These are phyloP conservation scores for Penaeus japonicus DNA, from an alignment of 1,140 invertebrate species.

Conservation along the genomic window DNA sequence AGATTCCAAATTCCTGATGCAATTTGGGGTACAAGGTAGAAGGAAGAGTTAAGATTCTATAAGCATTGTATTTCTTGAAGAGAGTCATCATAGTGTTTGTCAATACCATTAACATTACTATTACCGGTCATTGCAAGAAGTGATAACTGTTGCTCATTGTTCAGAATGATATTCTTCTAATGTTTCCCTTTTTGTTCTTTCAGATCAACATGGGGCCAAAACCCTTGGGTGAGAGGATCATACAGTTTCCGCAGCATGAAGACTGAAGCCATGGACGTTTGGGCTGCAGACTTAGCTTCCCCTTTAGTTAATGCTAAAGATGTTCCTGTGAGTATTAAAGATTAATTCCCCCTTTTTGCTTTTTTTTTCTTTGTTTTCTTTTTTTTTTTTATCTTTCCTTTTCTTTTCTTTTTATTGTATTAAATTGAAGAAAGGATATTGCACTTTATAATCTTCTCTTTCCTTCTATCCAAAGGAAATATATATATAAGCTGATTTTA, in stretches of 20 bases:
- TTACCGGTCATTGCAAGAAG: no score
- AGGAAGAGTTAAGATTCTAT: no score
- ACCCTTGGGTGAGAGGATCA: conserved; percentile 19
- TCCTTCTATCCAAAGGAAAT: no score
- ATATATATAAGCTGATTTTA: no score
- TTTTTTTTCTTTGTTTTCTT: neutral
- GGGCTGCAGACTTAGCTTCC: conserved; percentile 33
- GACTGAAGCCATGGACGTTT: conserved; percentile 3
- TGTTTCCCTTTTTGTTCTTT: neutral
- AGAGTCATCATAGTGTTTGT: no score
- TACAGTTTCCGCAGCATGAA: conserved; percentile 37
- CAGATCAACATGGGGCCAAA: conserved; percentile 38
- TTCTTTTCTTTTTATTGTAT: neutral
- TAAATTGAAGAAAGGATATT: neutral
- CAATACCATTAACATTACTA: no score
- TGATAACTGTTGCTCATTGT: no score
- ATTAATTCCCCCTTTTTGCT: neutral
- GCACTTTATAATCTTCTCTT: no score
- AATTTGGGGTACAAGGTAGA: conserved; percentile 14
- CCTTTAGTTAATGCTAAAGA: neutral
- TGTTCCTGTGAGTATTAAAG: conserved; percentile 8
- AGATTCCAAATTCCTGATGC: conserved; percentile 29
- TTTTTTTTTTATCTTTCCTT: neutral
- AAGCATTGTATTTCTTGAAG: no score
- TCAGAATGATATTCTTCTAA: no score